phyloP scores from a whole-genome alignment of 2,113 vertebrate genomes.

The Hucho hucho region DNA sequence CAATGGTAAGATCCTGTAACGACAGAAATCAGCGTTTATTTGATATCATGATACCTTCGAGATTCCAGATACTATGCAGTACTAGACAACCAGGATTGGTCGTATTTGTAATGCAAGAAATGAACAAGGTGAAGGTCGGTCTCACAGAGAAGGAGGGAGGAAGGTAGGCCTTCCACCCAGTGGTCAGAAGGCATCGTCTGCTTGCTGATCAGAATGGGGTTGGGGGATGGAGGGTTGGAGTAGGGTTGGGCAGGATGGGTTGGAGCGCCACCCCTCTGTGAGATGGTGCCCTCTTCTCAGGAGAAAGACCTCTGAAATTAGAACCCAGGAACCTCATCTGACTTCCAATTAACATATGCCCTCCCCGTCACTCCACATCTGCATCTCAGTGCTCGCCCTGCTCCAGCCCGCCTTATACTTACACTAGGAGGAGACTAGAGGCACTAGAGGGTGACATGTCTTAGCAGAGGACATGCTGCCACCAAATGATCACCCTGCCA shows the following conservation, averaged over 20 bases:
- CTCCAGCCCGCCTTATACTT: neutral
- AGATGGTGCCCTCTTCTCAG: constrained; percentile 11
- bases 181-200: neutral
- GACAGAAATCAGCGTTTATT: neutral
- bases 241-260: neutral
- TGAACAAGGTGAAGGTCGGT: neutral
- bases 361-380: constrained; percentile 10
- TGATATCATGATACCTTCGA: too few relatives aligned
- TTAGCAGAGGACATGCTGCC: constrained; percentile 38
- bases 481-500: constrained; percentile 32
- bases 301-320: constrained; percentile 8
- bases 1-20: neutral
- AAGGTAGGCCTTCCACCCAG: neutral
- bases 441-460: neutral
- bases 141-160: neutral
- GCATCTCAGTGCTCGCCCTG: neutral
- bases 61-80: too few relatives aligned
- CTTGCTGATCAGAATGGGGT: neutral
- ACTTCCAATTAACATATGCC: constrained; percentile 19
- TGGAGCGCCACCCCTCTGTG: neutral
- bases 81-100: neutral
- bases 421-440: neutral
- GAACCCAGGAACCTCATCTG: neutral
- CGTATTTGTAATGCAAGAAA: neutral
- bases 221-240: neutral